Evolutionary conservation across 2,113 vertebrate species (phyloP).

Genomic region (Megaceryle torquata): DNA sequence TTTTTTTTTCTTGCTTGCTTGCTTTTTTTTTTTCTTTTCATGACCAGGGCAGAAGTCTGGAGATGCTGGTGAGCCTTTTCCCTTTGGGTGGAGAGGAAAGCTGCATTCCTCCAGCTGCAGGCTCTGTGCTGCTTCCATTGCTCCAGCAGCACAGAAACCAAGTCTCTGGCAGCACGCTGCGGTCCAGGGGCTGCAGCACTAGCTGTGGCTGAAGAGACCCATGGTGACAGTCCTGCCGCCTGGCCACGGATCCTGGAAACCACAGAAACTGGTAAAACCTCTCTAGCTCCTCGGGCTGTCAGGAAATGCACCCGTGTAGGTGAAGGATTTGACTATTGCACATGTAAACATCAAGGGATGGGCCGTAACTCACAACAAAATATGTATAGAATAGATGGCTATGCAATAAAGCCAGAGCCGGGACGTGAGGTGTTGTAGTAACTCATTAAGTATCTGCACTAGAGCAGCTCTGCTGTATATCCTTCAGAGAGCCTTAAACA

Average conservation of each 20-base stretch:
- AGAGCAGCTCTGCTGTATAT: neutral
- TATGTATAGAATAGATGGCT: accelerated
- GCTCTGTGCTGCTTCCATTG: neutral
- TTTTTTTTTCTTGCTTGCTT: no score
- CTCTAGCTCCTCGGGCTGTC: no score
- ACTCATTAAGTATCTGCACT: neutral
- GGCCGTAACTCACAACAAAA: neutral
- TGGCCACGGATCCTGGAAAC: neutral
- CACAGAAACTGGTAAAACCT: accelerated
- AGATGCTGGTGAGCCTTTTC: neutral
- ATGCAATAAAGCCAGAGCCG: neutral
- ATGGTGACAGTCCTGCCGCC: neutral
- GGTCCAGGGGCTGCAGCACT: neutral
- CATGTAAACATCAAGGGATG: accelerated
- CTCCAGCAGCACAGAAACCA: neutral
- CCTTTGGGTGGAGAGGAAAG: accelerated
- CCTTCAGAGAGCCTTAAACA: neutral
- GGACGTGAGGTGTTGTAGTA: accelerated
- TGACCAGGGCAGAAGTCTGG: neutral
- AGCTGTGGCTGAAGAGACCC: neutral
- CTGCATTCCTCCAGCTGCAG: neutral
- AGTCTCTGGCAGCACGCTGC: accelerated
- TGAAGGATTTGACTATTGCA: accelerated
- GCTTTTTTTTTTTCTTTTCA: accelerated
- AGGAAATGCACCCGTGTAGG: accelerated